Base-by-base conservation (phyloP, 92 coral and sea anemone genomes). In the Hydrozoanthus gracilis region DNA sequence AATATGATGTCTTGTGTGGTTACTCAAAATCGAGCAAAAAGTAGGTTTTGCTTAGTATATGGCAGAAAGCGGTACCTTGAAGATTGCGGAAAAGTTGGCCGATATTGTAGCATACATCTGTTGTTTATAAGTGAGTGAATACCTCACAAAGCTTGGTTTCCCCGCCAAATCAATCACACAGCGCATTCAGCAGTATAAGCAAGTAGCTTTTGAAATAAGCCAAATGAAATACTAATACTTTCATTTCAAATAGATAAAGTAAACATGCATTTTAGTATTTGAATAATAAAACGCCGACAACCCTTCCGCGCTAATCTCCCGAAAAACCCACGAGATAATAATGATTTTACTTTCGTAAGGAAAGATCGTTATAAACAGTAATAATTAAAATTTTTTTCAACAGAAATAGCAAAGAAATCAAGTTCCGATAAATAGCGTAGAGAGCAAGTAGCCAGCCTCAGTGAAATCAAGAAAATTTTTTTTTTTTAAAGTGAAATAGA, bases 121-220 rank as follows among this genome's bases (percentile, higher is more conserved):
- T 35, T 20, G 73, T 3, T 9, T 39, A 35, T 68, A 68, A 68
- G 11, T 68, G 49, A 68, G 12, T 48, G 15, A 68, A 35, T 7
- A 2, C 73, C 44, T 35, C 49, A 13, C 0, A 35, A 48, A 27
- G 27, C 44, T 20, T 68, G 44, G 44, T 68, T 68, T 45, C 48
- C 49, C 73, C 9, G 47, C 48, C 15, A 35, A 14, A 68, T 68
- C 73, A 68, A 27, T 68, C 73, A 68, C 39, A 27, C 4, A 3
- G 73, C 73, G 46, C 73, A 27, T 11, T 20, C 73, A 68, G 73
- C 13, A 56, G 39, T 14, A 68, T 20, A 11, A 68, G 46, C 73
- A 74, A 74, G 79, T 74, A 60, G 61, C 79, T 74, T 74, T 74
- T 76, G 46, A 76, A 54, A 47, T 27, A 76, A 76, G 65, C 67